Percentiles rank a stretch among this genome's conserved stretches.
These are phyloP conservation scores for Steromphala cineraria DNA, from an alignment of 2,888 invertebrate genomes.

Conservation along the genomic window DNA sequence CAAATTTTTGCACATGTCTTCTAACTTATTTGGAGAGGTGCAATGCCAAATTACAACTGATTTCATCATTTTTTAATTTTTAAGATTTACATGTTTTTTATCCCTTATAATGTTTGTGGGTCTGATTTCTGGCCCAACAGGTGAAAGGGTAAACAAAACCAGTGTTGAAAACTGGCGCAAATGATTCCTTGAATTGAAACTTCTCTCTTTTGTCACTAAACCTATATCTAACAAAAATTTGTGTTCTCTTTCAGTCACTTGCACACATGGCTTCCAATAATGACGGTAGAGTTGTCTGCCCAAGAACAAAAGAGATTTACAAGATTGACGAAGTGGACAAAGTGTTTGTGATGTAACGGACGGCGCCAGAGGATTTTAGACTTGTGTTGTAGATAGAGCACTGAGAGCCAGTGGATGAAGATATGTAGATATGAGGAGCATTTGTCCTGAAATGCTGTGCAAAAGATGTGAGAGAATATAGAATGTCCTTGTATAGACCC, in stretches of 20 bases:
- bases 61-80: too few species aligned
- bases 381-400: neutral
- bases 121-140: too few species aligned
- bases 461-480: neutral
- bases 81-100: too few species aligned
- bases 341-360: slow-evolving; percentile 94
- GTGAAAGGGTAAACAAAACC: too few species aligned
- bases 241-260: slow-evolving; percentile 81
- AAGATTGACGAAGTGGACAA: slow-evolving; percentile 94
- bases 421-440: neutral
- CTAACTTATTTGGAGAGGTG: too few species aligned
- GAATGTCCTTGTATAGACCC: neutral
- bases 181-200: too few species aligned
- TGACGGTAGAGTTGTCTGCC: slow-evolving; percentile 93
- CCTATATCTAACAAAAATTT: neutral
- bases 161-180: too few species aligned
- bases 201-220: too few species aligned
- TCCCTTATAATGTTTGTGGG: too few species aligned
- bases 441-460: neutral
- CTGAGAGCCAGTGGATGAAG: neutral
- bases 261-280: slow-evolving; percentile 92
- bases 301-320: slow-evolving; percentile 94
- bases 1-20: too few species aligned
- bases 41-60: too few species aligned
- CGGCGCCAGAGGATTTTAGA: neutral